Base-by-base conservation (phyloP, 1,140 invertebrate species). In the Eubasilissa regina region DNA sequence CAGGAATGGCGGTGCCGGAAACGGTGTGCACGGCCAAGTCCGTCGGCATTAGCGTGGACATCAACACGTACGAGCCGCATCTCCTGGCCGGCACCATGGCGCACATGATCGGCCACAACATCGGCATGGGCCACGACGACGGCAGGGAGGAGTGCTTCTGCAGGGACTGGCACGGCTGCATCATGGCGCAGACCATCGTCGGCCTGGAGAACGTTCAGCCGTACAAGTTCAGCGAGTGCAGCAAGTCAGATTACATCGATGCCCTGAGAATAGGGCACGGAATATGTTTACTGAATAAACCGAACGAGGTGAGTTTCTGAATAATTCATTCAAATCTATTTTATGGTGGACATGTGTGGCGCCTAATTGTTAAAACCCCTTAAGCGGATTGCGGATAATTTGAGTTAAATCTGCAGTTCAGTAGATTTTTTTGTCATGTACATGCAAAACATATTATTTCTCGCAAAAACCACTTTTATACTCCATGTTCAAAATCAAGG, bases 81-180 rank as follows among this genome's bases (percentile, higher is more conserved):
- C 92, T 98, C 13, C 90, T 97, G 15, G 97, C 97, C 1, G 96
- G 95, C 10, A 97, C 96, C 13, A 94, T 98, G 93, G 95, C 97
- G 11, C 97, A 99, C 86, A 98, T 98, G 96, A 96, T 98, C 83
- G 97, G 97, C 15, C 97, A 99, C 85, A 98, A 98, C 87, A 94
- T 99, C 81, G 97, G 97, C 85, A 96, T 98, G 94, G 93, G 93
- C 1, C 97, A 99, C 88, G 97, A 98, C 87, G 95, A 97, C 84
- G 94, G 94, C 75, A 91, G 95, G 21, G 91, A 91, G 78, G 94
- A 95, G 85, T 97, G 96, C 89, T 92, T 93, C 84, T 98, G 96
- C 88, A 91, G 93, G 53, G 96, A 97, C 88, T 97, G 96, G 96
- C 97, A 97, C 87, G 97, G 97, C 58, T 98, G 97, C 88, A 97